Percentiles rank a stretch among this genome's conserved stretches.
These are phyloP conservation scores for Neodon shergylaensis DNA, from an alignment of 2,113 vertebrate genomes.

Conservation along the genomic window DNA sequence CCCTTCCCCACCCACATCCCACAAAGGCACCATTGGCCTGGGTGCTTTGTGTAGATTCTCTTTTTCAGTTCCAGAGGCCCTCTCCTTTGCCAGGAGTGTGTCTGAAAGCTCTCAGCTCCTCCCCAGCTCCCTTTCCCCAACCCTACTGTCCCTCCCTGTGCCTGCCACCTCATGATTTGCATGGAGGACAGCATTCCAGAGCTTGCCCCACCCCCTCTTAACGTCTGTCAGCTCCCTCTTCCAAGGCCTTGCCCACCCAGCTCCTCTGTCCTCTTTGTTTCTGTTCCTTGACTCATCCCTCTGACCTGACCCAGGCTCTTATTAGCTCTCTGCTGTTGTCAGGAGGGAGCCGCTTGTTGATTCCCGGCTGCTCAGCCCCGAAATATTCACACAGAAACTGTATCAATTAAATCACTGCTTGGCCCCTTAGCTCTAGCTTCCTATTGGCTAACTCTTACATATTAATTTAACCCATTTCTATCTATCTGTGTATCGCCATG, in stretches of 20 bases:
- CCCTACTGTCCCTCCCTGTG: fast-evolving
- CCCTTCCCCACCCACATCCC: not conserved
- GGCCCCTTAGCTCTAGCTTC: no score
- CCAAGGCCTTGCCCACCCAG: not conserved
- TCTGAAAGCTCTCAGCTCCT: not conserved
- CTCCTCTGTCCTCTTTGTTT: no score
- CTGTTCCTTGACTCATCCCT: not conserved
- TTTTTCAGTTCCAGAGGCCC: not conserved
- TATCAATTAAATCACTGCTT: no score
- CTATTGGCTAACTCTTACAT: no score
- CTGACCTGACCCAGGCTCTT: not conserved
- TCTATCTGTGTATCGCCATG: no score
- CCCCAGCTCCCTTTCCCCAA: not conserved
- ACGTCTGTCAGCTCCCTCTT: not conserved
- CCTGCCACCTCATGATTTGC: not conserved
- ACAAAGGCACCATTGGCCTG: not conserved
- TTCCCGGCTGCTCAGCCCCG: no score
- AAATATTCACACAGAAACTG: no score
- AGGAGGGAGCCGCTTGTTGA: no score
- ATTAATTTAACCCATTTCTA: no score
- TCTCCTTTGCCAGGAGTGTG: not conserved
- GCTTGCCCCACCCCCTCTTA: fast-evolving
- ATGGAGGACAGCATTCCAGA: not conserved
- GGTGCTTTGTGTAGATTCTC: no score
- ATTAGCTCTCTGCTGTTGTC: not conserved